These are phyloP conservation scores for Hippocampus kuda DNA, from an alignment of 2,797 vertebrate species.

Conservation along the genomic window DNA sequence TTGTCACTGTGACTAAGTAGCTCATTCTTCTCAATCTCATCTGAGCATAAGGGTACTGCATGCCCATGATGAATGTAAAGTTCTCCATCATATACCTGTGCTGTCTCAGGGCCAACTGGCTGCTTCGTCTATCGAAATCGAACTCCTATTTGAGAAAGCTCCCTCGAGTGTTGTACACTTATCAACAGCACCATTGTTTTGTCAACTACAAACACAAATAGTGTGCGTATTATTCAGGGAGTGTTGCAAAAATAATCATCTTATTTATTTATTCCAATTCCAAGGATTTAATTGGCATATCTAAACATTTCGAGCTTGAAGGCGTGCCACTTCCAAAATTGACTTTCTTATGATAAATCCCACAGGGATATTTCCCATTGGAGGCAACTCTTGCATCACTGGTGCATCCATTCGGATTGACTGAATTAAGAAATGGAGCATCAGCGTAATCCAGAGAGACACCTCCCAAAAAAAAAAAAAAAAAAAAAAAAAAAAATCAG, in stretches of 20 bases:
- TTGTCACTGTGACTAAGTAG: too few relatives aligned
- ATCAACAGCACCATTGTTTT: background rate
- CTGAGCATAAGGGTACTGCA: too few relatives aligned
- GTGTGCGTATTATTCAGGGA: background rate
- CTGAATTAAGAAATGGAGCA: background rate
- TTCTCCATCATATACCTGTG: too few relatives aligned
- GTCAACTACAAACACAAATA: background rate
- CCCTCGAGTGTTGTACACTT: background rate
- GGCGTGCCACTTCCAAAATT: background rate
- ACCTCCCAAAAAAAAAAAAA: background rate
- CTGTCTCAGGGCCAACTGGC: too few relatives aligned
- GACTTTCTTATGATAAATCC: background rate
- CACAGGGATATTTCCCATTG: background rate
- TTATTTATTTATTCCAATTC: background rate
- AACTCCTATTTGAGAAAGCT: background rate
- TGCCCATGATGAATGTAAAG: too few relatives aligned
- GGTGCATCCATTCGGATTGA: background rate
- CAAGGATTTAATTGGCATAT: background rate
- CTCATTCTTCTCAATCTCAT: too few relatives aligned
- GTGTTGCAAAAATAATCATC: background rate
- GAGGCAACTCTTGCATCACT: conserved; percentile 4
- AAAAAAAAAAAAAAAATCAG: background rate
- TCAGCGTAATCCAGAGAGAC: background rate
- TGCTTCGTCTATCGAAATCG: background rate
- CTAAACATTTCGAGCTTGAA: background rate